Percentiles rank a stretch among this genome's conserved stretches.
These are phyloP conservation scores for Drosophila niveifrons DNA, from an alignment of 2,888 invertebrate species.

Conservation along the genomic window DNA sequence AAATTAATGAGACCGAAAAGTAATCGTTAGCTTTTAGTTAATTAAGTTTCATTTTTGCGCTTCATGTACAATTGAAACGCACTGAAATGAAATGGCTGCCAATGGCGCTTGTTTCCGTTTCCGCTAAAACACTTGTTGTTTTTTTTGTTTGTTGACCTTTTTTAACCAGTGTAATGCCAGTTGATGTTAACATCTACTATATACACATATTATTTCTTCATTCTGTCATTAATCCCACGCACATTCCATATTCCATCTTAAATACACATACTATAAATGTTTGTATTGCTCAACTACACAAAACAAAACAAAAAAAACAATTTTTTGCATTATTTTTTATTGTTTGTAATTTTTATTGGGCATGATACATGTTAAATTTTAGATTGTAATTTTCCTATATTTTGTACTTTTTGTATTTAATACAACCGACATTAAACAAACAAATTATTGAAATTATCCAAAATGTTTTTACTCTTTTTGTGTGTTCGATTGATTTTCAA, in stretches of 20 bases:
- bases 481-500: slow-evolving; percentile 31
- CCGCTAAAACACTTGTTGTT: slow-evolving; percentile 39
- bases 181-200: slow-evolving; percentile 19
- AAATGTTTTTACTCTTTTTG: slow-evolving; percentile 31
- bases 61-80: slow-evolving; percentile 20
- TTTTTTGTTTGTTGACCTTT: slow-evolving; percentile 7
- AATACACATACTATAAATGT: slow-evolving; percentile 10
- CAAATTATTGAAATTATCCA: slow-evolving; percentile 33
- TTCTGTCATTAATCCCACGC: slow-evolving; percentile 1
- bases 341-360: slow-evolving; percentile 26
- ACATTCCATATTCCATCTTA: slow-evolving; percentile 7
- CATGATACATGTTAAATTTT: slow-evolving; percentile 42
- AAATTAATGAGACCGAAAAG: background rate
- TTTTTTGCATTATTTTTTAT: background rate
- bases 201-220: slow-evolving; percentile 3
- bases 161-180: slow-evolving; percentile 20
- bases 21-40: slow-evolving; percentile 21
- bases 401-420: slow-evolving; percentile 29
- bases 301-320: slow-evolving; percentile 1
- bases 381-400: slow-evolving; percentile 18
- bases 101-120: slow-evolving; percentile 61
- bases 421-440: slow-evolving; percentile 46
- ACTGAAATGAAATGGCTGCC: slow-evolving; percentile 37
- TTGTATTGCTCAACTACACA: slow-evolving; percentile 2
- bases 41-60: slow-evolving; percentile 37